Conservation (phyloP, 1,140 invertebrate genomes). For the Rhizoglyphus robini region DNA sequence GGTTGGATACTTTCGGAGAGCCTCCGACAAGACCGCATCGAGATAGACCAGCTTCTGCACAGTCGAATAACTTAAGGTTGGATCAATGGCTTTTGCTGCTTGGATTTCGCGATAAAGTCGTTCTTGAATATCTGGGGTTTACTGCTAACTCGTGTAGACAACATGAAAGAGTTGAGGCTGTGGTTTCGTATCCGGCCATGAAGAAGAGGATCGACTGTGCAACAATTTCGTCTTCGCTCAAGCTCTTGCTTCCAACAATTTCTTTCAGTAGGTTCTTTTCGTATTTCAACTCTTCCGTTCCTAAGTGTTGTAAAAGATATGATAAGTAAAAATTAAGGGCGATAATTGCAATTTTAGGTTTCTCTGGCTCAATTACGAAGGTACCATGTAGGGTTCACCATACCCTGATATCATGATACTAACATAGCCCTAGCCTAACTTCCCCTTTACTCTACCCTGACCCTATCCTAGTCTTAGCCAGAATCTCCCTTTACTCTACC, state of each 20-base stretch:
- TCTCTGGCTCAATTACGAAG: no score
- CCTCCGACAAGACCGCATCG: conserved; percentile 40
- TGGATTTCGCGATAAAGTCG: conserved; percentile 1
- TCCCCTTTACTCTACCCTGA: no score
- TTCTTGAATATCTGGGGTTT: neutral
- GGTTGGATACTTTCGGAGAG: conserved; percentile 48
- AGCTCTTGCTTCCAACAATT: neutral
- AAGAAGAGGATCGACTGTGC: conserved; percentile 51
- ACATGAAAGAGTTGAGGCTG: neutral
- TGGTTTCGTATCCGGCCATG: conserved; percentile 35
- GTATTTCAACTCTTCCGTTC: conserved; percentile 10
- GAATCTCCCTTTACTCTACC: no score
- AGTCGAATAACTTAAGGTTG: conserved; percentile 2
- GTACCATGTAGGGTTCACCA: no score
- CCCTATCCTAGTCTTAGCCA: no score
- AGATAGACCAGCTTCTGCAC: conserved; percentile 19
- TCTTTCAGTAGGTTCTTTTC: neutral
- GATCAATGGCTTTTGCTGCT: neutral
- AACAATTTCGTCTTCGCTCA: conserved; percentile 40
- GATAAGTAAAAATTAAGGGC: no score
- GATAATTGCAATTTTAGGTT: no score
- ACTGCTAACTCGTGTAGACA: neutral
- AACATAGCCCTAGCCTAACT: no score
- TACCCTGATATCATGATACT: no score
- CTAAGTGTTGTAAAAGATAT: no score